Evolutionary conservation across 2,797 vertebrate genomes (phyloP), one percentile per base, ranked within the genome.

Genomic region (Cyprinella venusta): DNA sequence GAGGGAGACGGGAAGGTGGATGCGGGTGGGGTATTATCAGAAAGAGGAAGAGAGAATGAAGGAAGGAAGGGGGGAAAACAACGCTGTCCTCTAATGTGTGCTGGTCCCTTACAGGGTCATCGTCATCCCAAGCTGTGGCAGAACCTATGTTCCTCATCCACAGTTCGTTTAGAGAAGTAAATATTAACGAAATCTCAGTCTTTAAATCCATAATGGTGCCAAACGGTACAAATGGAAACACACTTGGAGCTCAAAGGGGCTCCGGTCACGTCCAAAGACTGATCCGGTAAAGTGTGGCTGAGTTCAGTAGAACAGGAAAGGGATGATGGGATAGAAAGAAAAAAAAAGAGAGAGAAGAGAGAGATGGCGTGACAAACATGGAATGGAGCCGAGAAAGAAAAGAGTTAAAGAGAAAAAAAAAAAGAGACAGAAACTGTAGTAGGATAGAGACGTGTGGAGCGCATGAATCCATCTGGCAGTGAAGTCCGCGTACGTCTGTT

Each of bases 381-480:
- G 80, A 87, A 89, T 69, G 84, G 81, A 76, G 88, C 89, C 88
- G 87, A 91, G 90, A 71, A 90, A 91, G 76, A 87, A 87, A 65
- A 85, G 82, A 90, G 89, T 6, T 5, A n/a, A 86, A 90, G 36
- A 68, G 54, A 19, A n/a, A 85, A 90, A 85, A 90, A 42, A 68
- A 24, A 36, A n/a, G 63, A 18, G 86, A 87, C 83, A 10, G 36
- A 75, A 83, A 89, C 65, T 63, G 2, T 7, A 82, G 50, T 10
- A 67, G 65, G 78, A 40, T 89, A 89, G 84, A 76, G 18, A 81
- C 19, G 68, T 88, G 91, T 90, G 82, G 86, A 85, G 77, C 80
- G 83, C 90, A 56, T 90, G 90, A 88, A 90, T 69, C 89, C 90
- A 91, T 91, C 85, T 87, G 92, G 91, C 87, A 71, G 93, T 90